These are phyloP conservation scores for Ashinkailepas kermadecensis DNA, from an alignment of 2,888 invertebrate genomes.

Conservation along the genomic window DNA sequence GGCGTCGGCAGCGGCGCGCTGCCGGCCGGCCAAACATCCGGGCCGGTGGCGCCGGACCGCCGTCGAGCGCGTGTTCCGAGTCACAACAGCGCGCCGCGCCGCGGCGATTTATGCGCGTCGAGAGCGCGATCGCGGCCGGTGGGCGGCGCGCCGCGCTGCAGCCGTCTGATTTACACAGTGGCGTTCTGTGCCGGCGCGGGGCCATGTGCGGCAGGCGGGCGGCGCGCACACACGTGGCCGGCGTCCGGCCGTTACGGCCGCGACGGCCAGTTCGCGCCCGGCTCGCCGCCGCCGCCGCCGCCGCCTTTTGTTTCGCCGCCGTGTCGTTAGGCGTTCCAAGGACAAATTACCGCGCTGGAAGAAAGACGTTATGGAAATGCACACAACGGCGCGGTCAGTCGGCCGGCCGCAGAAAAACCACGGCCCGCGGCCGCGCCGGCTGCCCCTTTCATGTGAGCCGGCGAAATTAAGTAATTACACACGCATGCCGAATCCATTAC, in stretches of 20 bases:
- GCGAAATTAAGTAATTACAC: conserved; percentile 19
- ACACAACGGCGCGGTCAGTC: neutral
- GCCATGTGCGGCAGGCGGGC: neutral
- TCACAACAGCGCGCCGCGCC: conserved; percentile 3
- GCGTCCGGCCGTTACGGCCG: neutral
- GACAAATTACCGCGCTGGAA: conserved; percentile 7
- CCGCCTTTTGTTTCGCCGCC: neutral
- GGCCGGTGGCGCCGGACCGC: neutral
- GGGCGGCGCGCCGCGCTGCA: neutral
- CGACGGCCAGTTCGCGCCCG: neutral
- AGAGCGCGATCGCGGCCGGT: too few relatives aligned
- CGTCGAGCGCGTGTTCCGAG: neutral
- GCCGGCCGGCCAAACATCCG: neutral
- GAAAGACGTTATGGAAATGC: conserved; percentile 16
- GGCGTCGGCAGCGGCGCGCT: neutral
- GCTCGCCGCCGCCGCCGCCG: neutral
- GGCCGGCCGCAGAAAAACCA: conserved; percentile 15
- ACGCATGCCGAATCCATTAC: conserved; percentile 16
- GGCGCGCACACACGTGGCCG: neutral
- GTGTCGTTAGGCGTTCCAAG: conserved; percentile 9
- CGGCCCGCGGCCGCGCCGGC: neutral
- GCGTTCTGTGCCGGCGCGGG: neutral
- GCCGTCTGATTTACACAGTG: neutral
- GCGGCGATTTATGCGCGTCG: neutral
- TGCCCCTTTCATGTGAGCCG: conserved; percentile 10